Base-by-base conservation (phyloP, 2,888 invertebrate species). In the Platycheirus albimanus region DNA sequence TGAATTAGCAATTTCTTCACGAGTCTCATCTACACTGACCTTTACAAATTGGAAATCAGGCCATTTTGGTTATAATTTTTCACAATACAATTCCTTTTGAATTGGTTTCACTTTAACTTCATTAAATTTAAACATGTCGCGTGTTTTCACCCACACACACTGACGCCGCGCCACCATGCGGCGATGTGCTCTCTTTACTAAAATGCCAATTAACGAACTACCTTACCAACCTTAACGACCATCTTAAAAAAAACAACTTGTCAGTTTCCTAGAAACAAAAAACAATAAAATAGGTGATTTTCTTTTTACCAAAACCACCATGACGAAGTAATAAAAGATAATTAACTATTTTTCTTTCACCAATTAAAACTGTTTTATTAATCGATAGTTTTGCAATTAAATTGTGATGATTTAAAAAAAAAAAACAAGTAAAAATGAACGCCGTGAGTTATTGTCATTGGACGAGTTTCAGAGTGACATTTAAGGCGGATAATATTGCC, bases 291-390 rank as follows among this genome's bases (percentile, higher is more conserved):
- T 51, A 54, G 28, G 15, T 38, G 49, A n/a, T n/a, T 61, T 49
- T 47, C 19, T 70, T 78, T 61, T 58, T 49, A n/a, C 0, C 17
- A 19, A 0, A 17, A 24, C 5, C 41, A 49, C 61, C 41, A 17
- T 33, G 30, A 52, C 36, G 51, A 38, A 49, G 11, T 36, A 33
- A 38, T 41, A 52, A 33, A 30, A 54, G 61, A 41, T 51, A 71
- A 38, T 49, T 43, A 63, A 61, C 47, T 41, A 56, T 52, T 43
- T 61, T 36, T 52, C 19, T 30, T 66, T 33, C n/a, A 11, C 43
- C 75, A 74, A 79, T 79, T 79, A 79, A 79, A 74, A 63, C 30
- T 43, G 54, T 41, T 45, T 47, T 49, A 56, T 74, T 56, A 63
- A 80, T 80, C 75, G 69, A 69, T 75, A 67, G 47, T 54, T 47